Evolutionary conservation across 2,888 invertebrate genomes (phyloP), one percentile per base, ranked within the genome.

Genomic region (Drosophila meridiana): DNA sequence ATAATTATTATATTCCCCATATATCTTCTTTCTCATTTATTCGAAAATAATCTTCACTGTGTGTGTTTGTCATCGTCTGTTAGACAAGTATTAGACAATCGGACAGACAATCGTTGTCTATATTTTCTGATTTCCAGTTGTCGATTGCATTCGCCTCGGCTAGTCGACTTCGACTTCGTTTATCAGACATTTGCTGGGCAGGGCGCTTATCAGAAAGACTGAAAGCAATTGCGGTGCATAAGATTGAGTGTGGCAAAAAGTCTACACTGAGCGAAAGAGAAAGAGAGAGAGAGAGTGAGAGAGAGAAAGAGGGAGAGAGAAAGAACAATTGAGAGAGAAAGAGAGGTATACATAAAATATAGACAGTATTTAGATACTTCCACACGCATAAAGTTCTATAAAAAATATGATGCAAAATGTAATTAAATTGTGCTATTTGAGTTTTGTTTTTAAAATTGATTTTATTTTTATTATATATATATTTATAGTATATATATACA

Each of bases 131-230:
- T 55, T 40, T 61, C 28, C 9, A 48, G 28, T 13, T 47, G 42
- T 7, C 28, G 28, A 4, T 53, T 58, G 47, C 32, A 45, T 48
- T 56, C 7, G 50, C 1, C 11, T n/a, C 28, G 2, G 30, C n/a
- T 20, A 55, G 9, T 28, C 9, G 28, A 43, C 14, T 20, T 6
- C 30, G 14, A 43, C 14, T 20, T 6, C 30, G 14, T 66, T 66
- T 66, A 59, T 66, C 59, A 66, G 65, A 52, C 11, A 34, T 57
- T 65, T 13, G 52, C 56, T 3, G 50, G 50, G 3, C 50, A 42
- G 42, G 34, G 28, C 62, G 47, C 62, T 62, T 62, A 68, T 62
- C 62, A 62, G 40, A 30, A 43, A 61, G 36, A 36, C 13, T 2
- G 4, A 7, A 56, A 32, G 42, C n/a, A 42, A 40, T 28, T 55